phyloP scores from a whole-genome alignment of 2,888 invertebrate genomes.

The Cataglyphis rosenhaueri region DNA sequence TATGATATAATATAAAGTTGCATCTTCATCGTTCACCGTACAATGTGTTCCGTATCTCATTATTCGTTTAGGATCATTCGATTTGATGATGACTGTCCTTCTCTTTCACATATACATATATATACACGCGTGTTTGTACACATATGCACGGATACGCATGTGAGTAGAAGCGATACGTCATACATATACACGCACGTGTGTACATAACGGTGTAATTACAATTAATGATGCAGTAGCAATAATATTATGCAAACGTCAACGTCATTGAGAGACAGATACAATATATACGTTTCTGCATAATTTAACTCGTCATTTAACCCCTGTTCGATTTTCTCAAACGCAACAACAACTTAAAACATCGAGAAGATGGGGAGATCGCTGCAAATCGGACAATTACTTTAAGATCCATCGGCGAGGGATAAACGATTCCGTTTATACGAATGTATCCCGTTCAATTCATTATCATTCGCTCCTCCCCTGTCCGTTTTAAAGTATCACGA shows the following conservation, averaged over 20 bases:
- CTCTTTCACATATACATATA: slow-evolving; percentile 43
- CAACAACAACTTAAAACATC: slow-evolving; percentile 79
- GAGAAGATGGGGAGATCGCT: slow-evolving; percentile 73
- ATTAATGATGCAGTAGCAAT: slow-evolving; percentile 81
- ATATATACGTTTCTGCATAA: slow-evolving; percentile 72
- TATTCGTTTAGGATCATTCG: slow-evolving; percentile 60
- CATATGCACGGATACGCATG: slow-evolving; percentile 37
- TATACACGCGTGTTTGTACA: slow-evolving; percentile 39
- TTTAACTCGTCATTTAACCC: slow-evolving; percentile 58
- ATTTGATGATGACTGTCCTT: slow-evolving; percentile 63
- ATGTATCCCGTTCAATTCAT: not conserved
- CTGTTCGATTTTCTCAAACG: slow-evolving; percentile 69
- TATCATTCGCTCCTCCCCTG: not conserved
- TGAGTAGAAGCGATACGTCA: slow-evolving; percentile 12
- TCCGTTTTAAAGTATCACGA: slow-evolving; percentile 33
- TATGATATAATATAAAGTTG: slow-evolving; percentile 82
- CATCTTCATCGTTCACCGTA: slow-evolving; percentile 76
- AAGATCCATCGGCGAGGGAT: slow-evolving; percentile 80
- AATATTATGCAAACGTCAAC: slow-evolving; percentile 83
- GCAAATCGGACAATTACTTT: slow-evolving; percentile 79
- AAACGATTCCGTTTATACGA: slow-evolving; percentile 76
- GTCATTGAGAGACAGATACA: slow-evolving; percentile 80
- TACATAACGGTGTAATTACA: slow-evolving; percentile 80
- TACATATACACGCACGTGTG: slow-evolving; percentile 23
- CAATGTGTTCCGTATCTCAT: slow-evolving; percentile 58